Conservation (phyloP, 2,113 vertebrate genomes). For the Syrrhaptes paradoxus region DNA sequence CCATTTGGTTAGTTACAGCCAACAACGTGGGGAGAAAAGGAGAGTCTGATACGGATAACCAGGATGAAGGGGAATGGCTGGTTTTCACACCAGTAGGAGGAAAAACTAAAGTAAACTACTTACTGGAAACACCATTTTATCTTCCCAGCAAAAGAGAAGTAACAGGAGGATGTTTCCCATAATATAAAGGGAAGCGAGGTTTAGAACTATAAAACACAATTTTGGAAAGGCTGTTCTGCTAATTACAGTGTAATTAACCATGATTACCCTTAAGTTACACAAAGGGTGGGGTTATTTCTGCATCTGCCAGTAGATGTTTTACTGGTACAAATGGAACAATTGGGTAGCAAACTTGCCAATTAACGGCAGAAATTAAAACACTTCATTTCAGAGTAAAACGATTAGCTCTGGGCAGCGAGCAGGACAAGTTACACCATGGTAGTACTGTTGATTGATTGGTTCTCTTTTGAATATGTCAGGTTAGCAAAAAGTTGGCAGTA, state of each 20-base stretch:
- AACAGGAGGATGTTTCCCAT: neutral
- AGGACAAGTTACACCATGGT: neutral
- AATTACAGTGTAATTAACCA: neutral
- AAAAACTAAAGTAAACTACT: neutral
- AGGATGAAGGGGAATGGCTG: neutral
- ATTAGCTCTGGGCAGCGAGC: neutral
- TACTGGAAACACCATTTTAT: neutral
- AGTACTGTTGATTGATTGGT: neutral
- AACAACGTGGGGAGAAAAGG: neutral
- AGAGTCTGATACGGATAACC: rapidly evolving
- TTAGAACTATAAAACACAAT: neutral
- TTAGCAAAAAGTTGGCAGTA: neutral
- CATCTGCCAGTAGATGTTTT: neutral
- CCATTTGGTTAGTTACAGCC: neutral
- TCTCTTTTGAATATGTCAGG: neutral
- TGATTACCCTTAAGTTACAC: neutral
- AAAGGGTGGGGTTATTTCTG: neutral
- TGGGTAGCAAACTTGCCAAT: neutral
- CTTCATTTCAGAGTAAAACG: neutral
- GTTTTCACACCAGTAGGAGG: neutral
- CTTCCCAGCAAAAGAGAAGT: neutral
- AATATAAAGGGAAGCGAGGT: neutral
- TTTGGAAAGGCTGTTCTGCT: neutral
- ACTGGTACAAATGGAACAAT: neutral
- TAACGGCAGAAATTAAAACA: neutral